Percentiles rank a stretch among this genome's conserved stretches.
phyloP scores from a whole-genome alignment of 1,140 invertebrate species.

The Bombus soroeensis region DNA sequence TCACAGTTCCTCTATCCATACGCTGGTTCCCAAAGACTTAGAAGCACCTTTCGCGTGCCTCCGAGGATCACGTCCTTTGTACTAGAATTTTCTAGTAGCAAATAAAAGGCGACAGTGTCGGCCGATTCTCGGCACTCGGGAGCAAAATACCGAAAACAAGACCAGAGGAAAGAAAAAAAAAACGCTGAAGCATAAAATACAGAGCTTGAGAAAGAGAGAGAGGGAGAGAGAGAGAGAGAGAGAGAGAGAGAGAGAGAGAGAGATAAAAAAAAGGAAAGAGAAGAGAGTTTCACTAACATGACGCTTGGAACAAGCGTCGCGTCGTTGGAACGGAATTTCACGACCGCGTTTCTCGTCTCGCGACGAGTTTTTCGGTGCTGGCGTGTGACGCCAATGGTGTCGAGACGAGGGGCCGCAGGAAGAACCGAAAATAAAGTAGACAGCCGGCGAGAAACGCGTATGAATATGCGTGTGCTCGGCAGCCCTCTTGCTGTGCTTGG shows the following conservation, averaged over 20 bases:
- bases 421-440: constrained; percentile 76
- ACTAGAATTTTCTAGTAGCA: constrained; percentile 2
- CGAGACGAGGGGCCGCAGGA: constrained; percentile 65
- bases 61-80: too few species aligned
- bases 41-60: too few species aligned
- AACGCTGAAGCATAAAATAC: not conserved
- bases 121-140: too few species aligned
- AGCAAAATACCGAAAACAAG: too few species aligned
- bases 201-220: not conserved
- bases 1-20: too few species aligned
- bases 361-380: constrained; percentile 58
- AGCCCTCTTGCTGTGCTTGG: not conserved
- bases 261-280: too few species aligned
- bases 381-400: constrained; percentile 66
- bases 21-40: too few species aligned
- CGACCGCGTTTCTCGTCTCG: constrained; percentile 49
- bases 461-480: constrained; percentile 55
- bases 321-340: constrained; percentile 46
- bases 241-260: not conserved
- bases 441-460: constrained; percentile 61
- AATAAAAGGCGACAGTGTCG: not conserved
- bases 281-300: not conserved
- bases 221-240: not conserved
- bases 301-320: not conserved
- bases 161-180: not conserved